Evolutionary conservation across 2,888 invertebrate genomes (phyloP).

Genomic region (Hoplodrina ambigua): DNA sequence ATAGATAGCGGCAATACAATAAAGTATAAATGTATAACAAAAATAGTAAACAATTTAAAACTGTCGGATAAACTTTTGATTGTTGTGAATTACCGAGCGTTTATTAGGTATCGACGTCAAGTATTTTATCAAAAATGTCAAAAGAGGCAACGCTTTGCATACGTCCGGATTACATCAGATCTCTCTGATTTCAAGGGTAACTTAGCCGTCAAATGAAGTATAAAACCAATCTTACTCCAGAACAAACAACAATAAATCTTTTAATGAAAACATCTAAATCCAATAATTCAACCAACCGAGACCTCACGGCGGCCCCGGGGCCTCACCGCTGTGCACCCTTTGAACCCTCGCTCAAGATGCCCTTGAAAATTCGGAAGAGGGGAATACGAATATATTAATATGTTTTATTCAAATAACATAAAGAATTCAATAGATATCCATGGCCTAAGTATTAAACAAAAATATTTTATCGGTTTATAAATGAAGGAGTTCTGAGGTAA

Average conservation of each 20-base stretch:
- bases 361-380: constrained; percentile 52
- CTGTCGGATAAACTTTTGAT: background rate
- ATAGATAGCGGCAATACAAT: constrained; percentile 35
- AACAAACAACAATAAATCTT: constrained; percentile 48
- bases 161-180: constrained; percentile 12
- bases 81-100: background rate
- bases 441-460: background rate
- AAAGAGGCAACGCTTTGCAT: constrained; percentile 4
- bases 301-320: constrained; percentile 38
- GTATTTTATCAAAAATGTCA: constrained; percentile 11
- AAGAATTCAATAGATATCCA: constrained; percentile 24
- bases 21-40: background rate
- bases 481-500: too few species aligned
- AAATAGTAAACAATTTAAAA: constrained; percentile 29
- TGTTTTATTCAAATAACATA: constrained; percentile 31
- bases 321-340: constrained; percentile 44
- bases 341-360: constrained; percentile 50
- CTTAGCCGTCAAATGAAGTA: constrained; percentile 18
- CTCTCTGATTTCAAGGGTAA: constrained; percentile 18
- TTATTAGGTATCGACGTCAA: constrained; percentile 4
- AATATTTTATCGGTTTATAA: too few species aligned
- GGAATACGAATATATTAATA: constrained; percentile 26
- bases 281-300: constrained; percentile 58
- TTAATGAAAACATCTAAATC: constrained; percentile 61
- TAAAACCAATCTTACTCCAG: constrained; percentile 29